Evolutionary conservation across 2,113 vertebrate species (phyloP).

Genomic region (Uropsilus gracilis): DNA sequence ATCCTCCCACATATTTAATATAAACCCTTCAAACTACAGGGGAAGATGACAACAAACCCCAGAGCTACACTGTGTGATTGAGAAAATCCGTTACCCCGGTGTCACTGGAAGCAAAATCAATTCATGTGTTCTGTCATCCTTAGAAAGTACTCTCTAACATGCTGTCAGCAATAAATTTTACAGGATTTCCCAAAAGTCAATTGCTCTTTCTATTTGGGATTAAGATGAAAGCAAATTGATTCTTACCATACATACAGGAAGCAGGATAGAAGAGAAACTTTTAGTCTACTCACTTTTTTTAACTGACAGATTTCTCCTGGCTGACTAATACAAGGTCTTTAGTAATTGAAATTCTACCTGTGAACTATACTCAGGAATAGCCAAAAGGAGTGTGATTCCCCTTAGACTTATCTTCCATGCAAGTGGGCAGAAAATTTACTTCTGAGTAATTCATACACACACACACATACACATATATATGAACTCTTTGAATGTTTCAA

Average conservation of each 20-base stretch:
- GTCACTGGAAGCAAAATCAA: conserved; percentile 84
- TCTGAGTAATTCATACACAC: conserved; percentile 18
- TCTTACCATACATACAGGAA: conserved; percentile 63
- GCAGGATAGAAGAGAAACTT: conserved; percentile 53
- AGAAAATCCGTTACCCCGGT: conserved; percentile 82
- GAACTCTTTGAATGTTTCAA: neutral
- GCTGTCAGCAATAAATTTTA: conserved; percentile 79
- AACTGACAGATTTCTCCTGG: conserved; percentile 61
- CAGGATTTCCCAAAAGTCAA: conserved; percentile 80
- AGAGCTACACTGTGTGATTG: conserved; percentile 60
- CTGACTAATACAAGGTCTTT: conserved; percentile 47
- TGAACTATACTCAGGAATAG: conserved; percentile 59
- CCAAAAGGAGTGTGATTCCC: conserved; percentile 74
- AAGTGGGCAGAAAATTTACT: conserved; percentile 67
- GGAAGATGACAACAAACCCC: conserved; percentile 75
- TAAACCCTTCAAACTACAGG: conserved; percentile 74
- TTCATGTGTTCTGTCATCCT: conserved; percentile 82
- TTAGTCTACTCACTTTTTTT: neutral
- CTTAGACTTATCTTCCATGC: neutral
- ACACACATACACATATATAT: neutral
- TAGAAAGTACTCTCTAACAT: conserved; percentile 73
- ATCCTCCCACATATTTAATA: conserved; percentile 77
- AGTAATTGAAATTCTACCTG: conserved; percentile 78
- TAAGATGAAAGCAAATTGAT: conserved; percentile 82
- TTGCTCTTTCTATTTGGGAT: conserved; percentile 80